Percentiles rank a stretch among this genome's conserved stretches.
phyloP scores from a whole-genome alignment of 2,888 invertebrate genomes.

The Phengaris arion region DNA sequence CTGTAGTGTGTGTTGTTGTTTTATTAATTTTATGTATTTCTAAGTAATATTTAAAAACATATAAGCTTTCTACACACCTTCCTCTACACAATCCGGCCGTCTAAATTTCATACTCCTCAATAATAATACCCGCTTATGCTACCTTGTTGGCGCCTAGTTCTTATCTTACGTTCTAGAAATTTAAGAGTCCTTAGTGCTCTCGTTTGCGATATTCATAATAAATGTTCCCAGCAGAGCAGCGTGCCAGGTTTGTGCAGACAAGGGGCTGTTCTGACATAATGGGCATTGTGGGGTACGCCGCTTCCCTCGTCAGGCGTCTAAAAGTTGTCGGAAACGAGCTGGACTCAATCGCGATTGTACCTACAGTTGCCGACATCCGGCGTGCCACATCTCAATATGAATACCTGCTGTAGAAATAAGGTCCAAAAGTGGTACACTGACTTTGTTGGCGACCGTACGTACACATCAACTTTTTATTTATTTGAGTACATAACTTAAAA shows the following conservation, averaged over 20 bases:
- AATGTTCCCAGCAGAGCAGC: not conserved
- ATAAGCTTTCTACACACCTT: no score
- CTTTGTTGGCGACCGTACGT: no score
- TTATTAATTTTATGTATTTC: no score
- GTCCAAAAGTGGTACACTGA: not conserved
- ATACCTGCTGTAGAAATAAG: not conserved
- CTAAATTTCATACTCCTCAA: no score
- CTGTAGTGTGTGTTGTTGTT: no score
- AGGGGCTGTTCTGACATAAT: not conserved
- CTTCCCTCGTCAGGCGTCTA: slow-evolving; percentile 16
- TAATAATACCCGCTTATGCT: no score
- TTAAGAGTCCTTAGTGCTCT: not conserved
- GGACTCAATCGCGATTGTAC: not conserved
- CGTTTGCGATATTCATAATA: not conserved
- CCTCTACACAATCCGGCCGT: no score
- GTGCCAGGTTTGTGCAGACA: not conserved
- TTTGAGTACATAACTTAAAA: no score
- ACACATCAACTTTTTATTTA: no score
- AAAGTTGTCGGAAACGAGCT: slow-evolving; percentile 15
- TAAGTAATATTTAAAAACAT: no score
- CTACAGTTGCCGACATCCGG: not conserved
- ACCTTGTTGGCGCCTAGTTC: not conserved
- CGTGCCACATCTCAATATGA: not conserved
- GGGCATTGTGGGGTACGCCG: not conserved
- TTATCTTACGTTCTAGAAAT: not conserved